phyloP scores from a whole-genome alignment of 2,888 invertebrate species.

The Nephrotoma flavescens region DNA sequence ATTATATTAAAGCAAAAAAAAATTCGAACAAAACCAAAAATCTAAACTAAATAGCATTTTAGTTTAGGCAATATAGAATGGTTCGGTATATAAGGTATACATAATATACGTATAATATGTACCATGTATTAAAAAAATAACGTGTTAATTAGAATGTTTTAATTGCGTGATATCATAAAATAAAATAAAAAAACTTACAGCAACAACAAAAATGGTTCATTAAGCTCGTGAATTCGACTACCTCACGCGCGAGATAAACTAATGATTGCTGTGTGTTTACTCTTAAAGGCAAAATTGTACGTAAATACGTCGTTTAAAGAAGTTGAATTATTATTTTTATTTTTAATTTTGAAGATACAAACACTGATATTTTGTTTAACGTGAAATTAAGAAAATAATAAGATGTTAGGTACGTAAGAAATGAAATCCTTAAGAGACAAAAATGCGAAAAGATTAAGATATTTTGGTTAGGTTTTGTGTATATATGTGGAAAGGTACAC shows the following conservation, averaged over 20 bases:
- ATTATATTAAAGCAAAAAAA: background rate
- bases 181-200: background rate
- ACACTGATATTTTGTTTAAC: background rate
- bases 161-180: constrained; percentile 27
- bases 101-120: background rate
- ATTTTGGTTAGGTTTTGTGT: background rate
- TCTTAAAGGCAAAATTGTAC: background rate
- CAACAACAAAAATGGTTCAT: constrained; percentile 29
- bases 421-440: background rate
- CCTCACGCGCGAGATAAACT: constrained; percentile 29
- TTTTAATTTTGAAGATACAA: background rate
- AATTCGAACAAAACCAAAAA: background rate
- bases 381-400: background rate
- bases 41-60: background rate
- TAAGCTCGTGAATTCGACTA: constrained; percentile 35
- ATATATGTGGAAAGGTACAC: background rate
- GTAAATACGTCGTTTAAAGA: background rate
- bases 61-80: background rate
- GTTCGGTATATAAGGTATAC: background rate
- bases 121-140: constrained; percentile 1
- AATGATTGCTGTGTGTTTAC: constrained; percentile 11
- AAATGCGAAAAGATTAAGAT: background rate
- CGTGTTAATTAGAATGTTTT: constrained; percentile 24
- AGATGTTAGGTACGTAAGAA: background rate
- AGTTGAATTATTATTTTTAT: background rate